phyloP scores from a whole-genome alignment of 2,113 vertebrate genomes.

The Oryzias woworae region DNA sequence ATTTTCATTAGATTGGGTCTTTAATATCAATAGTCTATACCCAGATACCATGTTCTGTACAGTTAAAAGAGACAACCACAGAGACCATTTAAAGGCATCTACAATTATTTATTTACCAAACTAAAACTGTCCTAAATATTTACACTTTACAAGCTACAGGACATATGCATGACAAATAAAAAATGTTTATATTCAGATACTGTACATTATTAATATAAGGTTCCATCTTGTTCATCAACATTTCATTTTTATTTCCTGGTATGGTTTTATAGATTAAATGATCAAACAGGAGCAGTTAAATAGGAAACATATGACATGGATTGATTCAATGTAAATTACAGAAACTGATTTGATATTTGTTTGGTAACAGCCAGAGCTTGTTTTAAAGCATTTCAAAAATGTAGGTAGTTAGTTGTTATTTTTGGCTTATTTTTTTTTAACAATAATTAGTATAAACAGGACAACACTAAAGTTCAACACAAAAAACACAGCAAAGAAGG shows the following conservation, averaged over 20 bases:
- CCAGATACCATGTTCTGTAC: too few species aligned
- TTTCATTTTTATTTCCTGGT: slow-evolving; percentile 47
- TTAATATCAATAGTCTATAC: too few species aligned
- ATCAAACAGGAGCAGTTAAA: slow-evolving; percentile 27
- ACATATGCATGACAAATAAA: slow-evolving; percentile 74
- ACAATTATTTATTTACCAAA: slow-evolving; percentile 79
- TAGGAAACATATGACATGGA: slow-evolving; percentile 33
- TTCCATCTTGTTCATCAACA: slow-evolving; percentile 51
- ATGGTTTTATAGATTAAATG: slow-evolving; percentile 35
- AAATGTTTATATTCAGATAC: slow-evolving; percentile 73
- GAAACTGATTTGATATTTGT: slow-evolving; percentile 26
- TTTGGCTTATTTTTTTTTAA: slow-evolving; percentile 40
- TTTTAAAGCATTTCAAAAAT: slow-evolving; percentile 44
- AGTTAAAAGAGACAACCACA: slow-evolving; percentile 35
- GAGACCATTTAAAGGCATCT: slow-evolving; percentile 73
- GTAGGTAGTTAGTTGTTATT: slow-evolving; percentile 61
- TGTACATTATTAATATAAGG: slow-evolving; percentile 76
- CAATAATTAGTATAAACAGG: slow-evolving; percentile 28
- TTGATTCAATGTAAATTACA: slow-evolving; percentile 18
- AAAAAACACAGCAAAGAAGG: slow-evolving; percentile 32
- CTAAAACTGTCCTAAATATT: slow-evolving; percentile 79
- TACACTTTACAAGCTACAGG: slow-evolving; percentile 80
- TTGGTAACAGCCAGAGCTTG: slow-evolving; percentile 20
- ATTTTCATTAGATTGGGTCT: too few species aligned
- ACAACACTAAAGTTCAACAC: slow-evolving; percentile 18